Percentiles rank a stretch among this genome's conserved stretches.
phyloP scores from a whole-genome alignment of 2,888 invertebrate genomes.

The Byasa hedistus region DNA sequence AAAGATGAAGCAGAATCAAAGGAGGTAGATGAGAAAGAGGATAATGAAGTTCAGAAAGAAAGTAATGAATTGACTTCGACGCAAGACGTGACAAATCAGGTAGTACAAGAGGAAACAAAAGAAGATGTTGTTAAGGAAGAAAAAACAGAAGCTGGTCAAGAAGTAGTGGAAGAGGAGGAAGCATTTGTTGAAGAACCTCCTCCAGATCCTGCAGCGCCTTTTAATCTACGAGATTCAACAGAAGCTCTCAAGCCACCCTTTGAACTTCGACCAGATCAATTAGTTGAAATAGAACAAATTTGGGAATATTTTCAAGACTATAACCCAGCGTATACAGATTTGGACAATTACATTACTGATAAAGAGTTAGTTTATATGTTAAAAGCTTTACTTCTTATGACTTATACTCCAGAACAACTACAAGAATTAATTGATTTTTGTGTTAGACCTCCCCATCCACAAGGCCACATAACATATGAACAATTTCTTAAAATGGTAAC shows the following conservation, averaged over 20 bases:
- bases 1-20: constrained; percentile 30
- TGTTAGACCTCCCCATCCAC: constrained; percentile 61
- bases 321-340: constrained; percentile 66
- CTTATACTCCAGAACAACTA: constrained; percentile 65
- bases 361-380: constrained; percentile 69
- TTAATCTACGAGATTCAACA: constrained; percentile 58
- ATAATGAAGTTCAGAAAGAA: constrained; percentile 32
- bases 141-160: constrained; percentile 39
- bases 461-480: constrained; percentile 62
- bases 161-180: constrained; percentile 56
- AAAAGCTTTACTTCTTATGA: constrained; percentile 60
- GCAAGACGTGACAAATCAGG: constrained; percentile 27
- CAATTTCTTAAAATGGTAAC: constrained; percentile 69
- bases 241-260: constrained; percentile 63
- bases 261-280: constrained; percentile 62
- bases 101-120: constrained; percentile 36
- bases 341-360: constrained; percentile 63
- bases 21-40: constrained; percentile 33
- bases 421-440: constrained; percentile 62
- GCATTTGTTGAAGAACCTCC: constrained; percentile 57
- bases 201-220: constrained; percentile 69
- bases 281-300: constrained; percentile 65
- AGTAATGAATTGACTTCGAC: constrained; percentile 19
- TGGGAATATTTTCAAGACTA: constrained; percentile 68
- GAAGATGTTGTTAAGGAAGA: constrained; percentile 35